Conservation (phyloP, 1,140 invertebrate species). For the Carposina sasakii region DNA sequence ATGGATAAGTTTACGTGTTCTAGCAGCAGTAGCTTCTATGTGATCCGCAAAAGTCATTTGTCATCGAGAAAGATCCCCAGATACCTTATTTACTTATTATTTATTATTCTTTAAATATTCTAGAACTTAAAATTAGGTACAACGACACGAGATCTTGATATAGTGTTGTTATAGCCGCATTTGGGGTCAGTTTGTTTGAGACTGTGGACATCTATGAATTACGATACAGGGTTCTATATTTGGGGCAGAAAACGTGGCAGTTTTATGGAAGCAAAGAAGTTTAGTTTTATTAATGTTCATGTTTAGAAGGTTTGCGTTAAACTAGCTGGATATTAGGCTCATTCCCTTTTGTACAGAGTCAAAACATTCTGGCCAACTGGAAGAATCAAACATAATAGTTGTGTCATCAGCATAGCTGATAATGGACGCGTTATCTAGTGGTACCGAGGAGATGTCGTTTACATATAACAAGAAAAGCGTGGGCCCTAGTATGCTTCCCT, state of each 20-base stretch:
- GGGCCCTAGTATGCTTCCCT: constrained; percentile 6
- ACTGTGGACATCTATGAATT: neutral
- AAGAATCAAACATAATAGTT: neutral
- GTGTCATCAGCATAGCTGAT: constrained; percentile 7
- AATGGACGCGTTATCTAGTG: neutral
- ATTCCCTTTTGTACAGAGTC: neutral
- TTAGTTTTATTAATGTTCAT: constrained; percentile 2
- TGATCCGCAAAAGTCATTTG: neutral
- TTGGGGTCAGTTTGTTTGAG: neutral
- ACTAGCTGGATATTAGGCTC: neutral
- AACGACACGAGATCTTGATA: neutral
- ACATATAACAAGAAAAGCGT: constrained; percentile 4
- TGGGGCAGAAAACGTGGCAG: neutral
- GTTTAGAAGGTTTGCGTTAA: neutral
- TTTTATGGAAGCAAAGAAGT: neutral
- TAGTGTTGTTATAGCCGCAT: neutral
- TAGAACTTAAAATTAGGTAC: too few species aligned
- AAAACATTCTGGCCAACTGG: neutral
- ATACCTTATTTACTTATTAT: neutral
- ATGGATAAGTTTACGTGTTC: neutral
- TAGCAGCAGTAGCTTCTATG: neutral
- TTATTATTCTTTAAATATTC: too few species aligned
- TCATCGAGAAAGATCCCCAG: neutral
- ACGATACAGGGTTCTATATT: neutral
- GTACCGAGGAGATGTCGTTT: neutral